These are phyloP conservation scores for Calcarius lapponicus DNA, from an alignment of 2,797 vertebrate species.

Conservation along the genomic window DNA sequence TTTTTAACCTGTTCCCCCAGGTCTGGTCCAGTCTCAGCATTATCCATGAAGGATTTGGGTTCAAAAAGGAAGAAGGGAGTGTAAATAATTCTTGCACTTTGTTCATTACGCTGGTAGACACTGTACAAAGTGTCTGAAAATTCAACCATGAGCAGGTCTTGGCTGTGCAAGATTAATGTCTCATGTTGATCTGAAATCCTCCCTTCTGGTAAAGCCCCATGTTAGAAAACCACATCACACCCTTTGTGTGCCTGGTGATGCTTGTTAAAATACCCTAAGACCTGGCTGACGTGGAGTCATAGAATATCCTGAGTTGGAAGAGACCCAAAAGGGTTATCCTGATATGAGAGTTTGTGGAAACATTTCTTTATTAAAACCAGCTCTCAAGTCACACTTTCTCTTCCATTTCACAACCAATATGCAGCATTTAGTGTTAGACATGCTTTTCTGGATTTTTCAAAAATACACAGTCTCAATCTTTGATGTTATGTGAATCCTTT, in stretches of 20 bases:
- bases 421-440: background rate
- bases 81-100: background rate
- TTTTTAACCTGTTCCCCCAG: background rate
- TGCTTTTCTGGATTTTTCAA: background rate
- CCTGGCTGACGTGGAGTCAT: rapidly evolving
- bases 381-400: background rate
- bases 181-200: background rate
- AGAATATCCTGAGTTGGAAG: background rate
- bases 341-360: background rate
- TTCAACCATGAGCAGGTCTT: background rate
- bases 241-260: background rate
- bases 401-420: background rate
- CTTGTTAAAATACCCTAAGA: background rate
- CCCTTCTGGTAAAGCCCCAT: background rate
- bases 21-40: background rate
- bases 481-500: background rate
- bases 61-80: background rate
- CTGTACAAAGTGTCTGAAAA: background rate
- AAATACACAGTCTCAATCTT: rapidly evolving
- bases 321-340: background rate
- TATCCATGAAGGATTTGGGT: background rate
- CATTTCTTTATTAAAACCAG: background rate
- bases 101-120: background rate
- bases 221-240: background rate
- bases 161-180: background rate